Base-by-base conservation (phyloP, 2,113 vertebrate species). In the Aviceda subcristata region DNA sequence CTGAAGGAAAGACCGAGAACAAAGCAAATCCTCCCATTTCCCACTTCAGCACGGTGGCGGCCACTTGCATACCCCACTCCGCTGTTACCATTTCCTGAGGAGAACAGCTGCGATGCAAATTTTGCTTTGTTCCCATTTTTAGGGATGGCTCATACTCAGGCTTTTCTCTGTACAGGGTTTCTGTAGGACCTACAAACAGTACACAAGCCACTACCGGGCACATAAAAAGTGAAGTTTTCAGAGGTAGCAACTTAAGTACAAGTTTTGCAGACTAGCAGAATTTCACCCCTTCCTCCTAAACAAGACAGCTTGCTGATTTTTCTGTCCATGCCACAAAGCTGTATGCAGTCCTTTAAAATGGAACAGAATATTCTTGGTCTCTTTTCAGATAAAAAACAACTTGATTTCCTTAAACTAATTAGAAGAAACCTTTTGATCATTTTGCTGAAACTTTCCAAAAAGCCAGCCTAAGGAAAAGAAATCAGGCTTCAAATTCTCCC, bases 341-440 rank as follows among this genome's bases (percentile, higher is more conserved):
- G 56, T 34, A 63, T 17, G 7, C 4, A 17, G 59, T 84, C 77
- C 9, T 84, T 96, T 83, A n/a, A 94, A 88, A 57, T 7, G 12
- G 39, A 94, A 71, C 12, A 53, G 62, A 86, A 62, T 46, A 77
- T 86, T 81, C 45, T 91, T 60, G 51, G 51, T 78, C 77, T 83
- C 79, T 38, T 88, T 85, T 68, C 57, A 94, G 51, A 91, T 60
- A 51, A 90, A 92, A 95, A 92, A 21, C 39, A 92, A 75, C 64
- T 73, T 81, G 56, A 60, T 92, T 90, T 90, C 39, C 64, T 78
- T 82, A 92, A 89, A 85, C 73, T 92, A 91, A 87, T 95, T 94
- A 95, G 69, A 75, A 75, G 43, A 74, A 96, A 87, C 29, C 60
- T 89, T 96, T 95, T 92, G 89, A 92, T 93, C 84, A 87, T 90